Base-by-base conservation (phyloP, 1,140 invertebrate species). In the Stratiolaelaps scimitus region DNA sequence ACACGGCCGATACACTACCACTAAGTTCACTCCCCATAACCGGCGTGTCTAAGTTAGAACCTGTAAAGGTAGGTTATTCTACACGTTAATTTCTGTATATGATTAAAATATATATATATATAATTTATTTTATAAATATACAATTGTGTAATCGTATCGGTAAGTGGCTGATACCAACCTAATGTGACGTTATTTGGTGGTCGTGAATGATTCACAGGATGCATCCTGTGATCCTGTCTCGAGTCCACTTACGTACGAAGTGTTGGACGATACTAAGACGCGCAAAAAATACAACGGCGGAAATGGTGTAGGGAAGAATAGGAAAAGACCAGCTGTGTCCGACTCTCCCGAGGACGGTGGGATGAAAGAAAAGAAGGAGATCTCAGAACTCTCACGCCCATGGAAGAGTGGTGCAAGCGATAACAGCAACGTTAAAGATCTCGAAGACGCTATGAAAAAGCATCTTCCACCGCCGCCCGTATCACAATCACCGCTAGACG, bases 401-500 rank as follows among this genome's bases (percentile, higher is more conserved):
- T 60, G 53, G 53, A 60, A 72, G 7, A 69, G 71, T 48, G 77
- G 74, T 5, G 79, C 77, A 2, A 82, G 69, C 47, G 67, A 66
- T 44, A 68, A 69, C 45, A 64, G 28, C n/a, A 47, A 69, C 0
- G 88, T 92, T 0, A 89, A 91, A 74, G 90, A 94, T 71, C 78
- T 94, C 68, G 91, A 96, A 75, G 89, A 92, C 71, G 90, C 89
- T 15, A 96, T 94, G 91, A 92, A 91, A 23, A 92, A 93, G 74
- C 91, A 95, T 78, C 77, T 94, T 45, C 90, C 91, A 0, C 73
- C 34, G 10, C 34, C 34, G 10, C 34, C 34, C 10, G 5, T 10
- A 10, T 40, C 34, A 40, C 34, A 40, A 10, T 6, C 34, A 6
- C 10, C 34, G 34, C 34, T 40, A 10, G 72, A 20, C 69, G 71